phyloP scores from a whole-genome alignment of 2,888 invertebrate species.

The Noctua fimbriata region DNA sequence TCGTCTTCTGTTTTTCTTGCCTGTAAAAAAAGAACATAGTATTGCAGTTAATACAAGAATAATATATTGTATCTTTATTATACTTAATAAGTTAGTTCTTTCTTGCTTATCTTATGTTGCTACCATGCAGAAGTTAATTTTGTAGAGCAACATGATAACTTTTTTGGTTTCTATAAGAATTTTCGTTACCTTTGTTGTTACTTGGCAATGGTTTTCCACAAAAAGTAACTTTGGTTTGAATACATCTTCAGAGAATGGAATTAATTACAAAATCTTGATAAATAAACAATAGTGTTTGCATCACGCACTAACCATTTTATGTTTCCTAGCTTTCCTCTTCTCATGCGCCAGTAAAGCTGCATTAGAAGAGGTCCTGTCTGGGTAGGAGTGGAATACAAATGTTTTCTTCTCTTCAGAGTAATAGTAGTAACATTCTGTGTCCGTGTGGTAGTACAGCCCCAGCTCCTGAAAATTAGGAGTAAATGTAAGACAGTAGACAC shows the following conservation, averaged over 20 bases:
- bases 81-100: neutral
- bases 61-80: neutral
- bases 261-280: neutral
- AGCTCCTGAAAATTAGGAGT: conserved; percentile 91
- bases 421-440: conserved; percentile 95
- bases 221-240: neutral
- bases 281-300: neutral
- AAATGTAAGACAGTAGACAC: neutral
- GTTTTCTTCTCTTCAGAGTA: conserved; percentile 94
- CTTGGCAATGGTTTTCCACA: neutral
- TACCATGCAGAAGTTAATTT: neutral
- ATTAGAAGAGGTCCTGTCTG: conserved; percentile 86
- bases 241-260: neutral
- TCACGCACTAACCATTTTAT: conserved; percentile 76
- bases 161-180: neutral
- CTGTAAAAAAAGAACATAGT: conserved; percentile 73
- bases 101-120: neutral
- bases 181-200: neutral
- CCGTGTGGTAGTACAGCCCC: conserved; percentile 97
- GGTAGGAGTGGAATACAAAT: conserved; percentile 95
- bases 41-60: neutral
- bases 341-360: conserved; percentile 76
- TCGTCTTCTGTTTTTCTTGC: conserved; percentile 79
- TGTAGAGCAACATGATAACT: neutral
- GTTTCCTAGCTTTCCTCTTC: conserved; percentile 83